Base-by-base conservation (phyloP, 1,140 invertebrate genomes). In the Holotrichia oblita region DNA sequence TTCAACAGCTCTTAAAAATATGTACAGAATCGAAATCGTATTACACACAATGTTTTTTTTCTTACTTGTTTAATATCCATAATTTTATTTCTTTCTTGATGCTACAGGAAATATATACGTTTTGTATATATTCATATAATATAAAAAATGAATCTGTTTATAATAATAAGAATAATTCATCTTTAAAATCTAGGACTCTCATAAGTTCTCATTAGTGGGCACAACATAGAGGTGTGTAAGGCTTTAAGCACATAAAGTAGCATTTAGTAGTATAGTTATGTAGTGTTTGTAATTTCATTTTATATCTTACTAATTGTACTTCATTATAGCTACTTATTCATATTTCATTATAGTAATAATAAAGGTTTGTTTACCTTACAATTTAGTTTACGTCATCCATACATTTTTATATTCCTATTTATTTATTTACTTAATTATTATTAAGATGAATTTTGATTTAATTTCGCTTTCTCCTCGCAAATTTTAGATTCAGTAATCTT, bases 241-340 rank as follows among this genome's bases (percentile, higher is more conserved):
- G 34, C 41, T 74, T 74, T 27, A 74, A 74, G 73, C 73, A 74
- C 73, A 74, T 44, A 74, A 74, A 74, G 34, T 74, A 74, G 73
- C 73, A 72, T 17, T 14, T 55, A 55, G 48, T 55, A 55, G 48
- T 55, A 55, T 55, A 17, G 14, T n/a, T 55, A n/a, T 55, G 44
- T 74, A 74, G 41, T 74, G 34, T 74, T 34, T 40, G 40, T 74
- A 74, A 74, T 24, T 24, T 74, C 40, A n/a, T 69, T 74, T 41
- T 41, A 74, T 74, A 40, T 74, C 41, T 74, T 44, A 74, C 73
- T 74, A 74, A 74, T 74, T 74, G 73, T 74, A 74, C 73, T 74
- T 40, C 73, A 74, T 74, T 74, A 74, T 41, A 74, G 34, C 73
- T 74, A 74, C 73, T 74, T 74, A 69, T 24, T 22, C 61, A 69